Evolutionary conservation across 1,140 invertebrate genomes (phyloP), one percentile per base, ranked within the genome.

Genomic region (Brachionus sp.): DNA sequence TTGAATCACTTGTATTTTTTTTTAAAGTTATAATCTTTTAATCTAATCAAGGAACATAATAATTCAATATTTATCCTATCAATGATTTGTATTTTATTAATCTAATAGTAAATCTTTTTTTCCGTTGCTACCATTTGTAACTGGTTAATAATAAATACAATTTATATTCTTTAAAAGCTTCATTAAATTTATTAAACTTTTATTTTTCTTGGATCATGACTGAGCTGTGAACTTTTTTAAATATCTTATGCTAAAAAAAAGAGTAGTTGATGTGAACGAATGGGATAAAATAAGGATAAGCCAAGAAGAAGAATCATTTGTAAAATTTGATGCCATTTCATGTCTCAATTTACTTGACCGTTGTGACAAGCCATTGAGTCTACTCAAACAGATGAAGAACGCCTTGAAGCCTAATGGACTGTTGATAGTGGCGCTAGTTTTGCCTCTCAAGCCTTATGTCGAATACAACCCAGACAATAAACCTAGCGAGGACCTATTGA

Each of bases 301-400:
- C 16, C 13, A 23, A 1, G 33, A 88, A n/a, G 85, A 88, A 2
- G 87, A 90, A 23, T 19, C 35, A 23, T 88, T 91, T 39, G 85
- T 86, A 0, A 89, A 89, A 37, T 96, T 92, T 89, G 92, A 95
- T 86, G 91, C 95, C 53, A 93, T 97, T 77, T 92, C 93, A 77
- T 95, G 94, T 88, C 88, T 97, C 35, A 98, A 97, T 89, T 90
- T 98, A 5, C 89, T 98, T 83, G 95, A 98, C 89, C 91, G 95
- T 77, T 96, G 95, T 90, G 93, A 93, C 86, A 90, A 90, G 77
- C 95, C 95, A 0, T 87, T 93, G 29, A 91, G 90, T 29, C 90
- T 98, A 84, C 89, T 97, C 37, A 88, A 90, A 35, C 88, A 93
- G 84, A 93, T 95, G 3, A 91, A 90, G 66, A 86, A 87, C 6